These are phyloP conservation scores for Sebastes hubbsi DNA, from an alignment of 2,797 vertebrate genomes.

Conservation along the genomic window DNA sequence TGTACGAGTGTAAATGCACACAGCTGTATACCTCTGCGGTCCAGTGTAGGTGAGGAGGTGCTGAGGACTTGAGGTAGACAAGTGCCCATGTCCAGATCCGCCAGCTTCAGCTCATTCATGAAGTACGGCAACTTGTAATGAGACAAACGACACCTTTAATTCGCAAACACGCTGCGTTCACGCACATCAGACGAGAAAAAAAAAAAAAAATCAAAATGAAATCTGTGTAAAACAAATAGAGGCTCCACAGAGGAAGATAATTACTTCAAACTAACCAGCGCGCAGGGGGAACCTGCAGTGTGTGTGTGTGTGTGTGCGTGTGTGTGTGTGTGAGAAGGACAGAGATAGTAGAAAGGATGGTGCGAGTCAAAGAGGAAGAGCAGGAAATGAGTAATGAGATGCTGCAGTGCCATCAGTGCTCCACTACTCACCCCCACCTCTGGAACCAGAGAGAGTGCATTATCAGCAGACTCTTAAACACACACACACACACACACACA, in stretches of 20 bases:
- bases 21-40: conserved; percentile 82
- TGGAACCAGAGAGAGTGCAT: conserved; percentile 22
- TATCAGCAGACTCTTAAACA: conserved; percentile 23
- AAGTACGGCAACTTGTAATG: conserved; percentile 87
- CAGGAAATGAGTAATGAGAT: conserved; percentile 52
- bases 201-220: not conserved
- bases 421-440: not conserved
- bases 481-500: conserved; percentile 1
- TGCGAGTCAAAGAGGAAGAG: conserved; percentile 24
- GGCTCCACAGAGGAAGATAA: not conserved
- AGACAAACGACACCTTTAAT: conserved; percentile 23
- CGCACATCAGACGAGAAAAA: not conserved
- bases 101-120: conserved; percentile 89
- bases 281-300: not conserved
- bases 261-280: not conserved
- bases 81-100: conserved; percentile 89
- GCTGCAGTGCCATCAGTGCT: conserved; percentile 33
- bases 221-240: not conserved
- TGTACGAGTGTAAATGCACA: not conserved
- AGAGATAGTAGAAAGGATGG: not conserved
- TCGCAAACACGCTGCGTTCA: not conserved
- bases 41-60: conserved; percentile 83
- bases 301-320: not conserved
- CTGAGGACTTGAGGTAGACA: conserved; percentile 85
- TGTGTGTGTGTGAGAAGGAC: not conserved